These are phyloP conservation scores for Tiaroga cobitis DNA, from an alignment of 2,797 vertebrate species.

Conservation along the genomic window DNA sequence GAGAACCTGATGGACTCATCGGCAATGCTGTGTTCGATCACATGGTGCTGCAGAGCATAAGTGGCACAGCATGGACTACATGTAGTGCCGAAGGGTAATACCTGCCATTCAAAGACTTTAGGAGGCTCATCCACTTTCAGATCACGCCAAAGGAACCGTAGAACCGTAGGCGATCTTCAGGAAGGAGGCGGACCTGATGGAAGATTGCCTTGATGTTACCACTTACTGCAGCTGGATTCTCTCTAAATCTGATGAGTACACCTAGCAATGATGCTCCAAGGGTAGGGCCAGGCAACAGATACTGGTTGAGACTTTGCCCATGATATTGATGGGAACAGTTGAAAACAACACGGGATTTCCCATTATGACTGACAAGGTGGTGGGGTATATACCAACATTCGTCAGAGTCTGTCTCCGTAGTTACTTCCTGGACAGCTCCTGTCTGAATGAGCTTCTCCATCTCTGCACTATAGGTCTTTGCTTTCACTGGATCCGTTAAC, in stretches of 20 bases:
- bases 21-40: too few species aligned
- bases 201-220: constrained; percentile 38
- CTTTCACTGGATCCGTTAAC: not conserved
- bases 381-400: not conserved
- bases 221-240: constrained; percentile 16
- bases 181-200: constrained; percentile 15
- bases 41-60: too few species aligned
- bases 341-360: not conserved
- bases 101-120: too few species aligned
- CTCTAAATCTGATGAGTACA: constrained; percentile 12
- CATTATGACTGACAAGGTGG: not conserved
- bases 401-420: not conserved
- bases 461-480: not conserved
- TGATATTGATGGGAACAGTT: constrained; percentile 14
- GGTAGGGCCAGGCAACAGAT: not conserved
- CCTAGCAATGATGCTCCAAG: not conserved
- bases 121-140: too few species aligned
- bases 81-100: too few species aligned
- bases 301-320: constrained; percentile 5
- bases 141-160: too few species aligned
- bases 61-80: too few species aligned
- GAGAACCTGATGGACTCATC: too few species aligned
- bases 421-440: not conserved
- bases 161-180: too few species aligned
- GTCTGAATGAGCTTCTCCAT: not conserved